Evolutionary conservation across 2,797 vertebrate species (phyloP).

Genomic region (Carapus acus): DNA sequence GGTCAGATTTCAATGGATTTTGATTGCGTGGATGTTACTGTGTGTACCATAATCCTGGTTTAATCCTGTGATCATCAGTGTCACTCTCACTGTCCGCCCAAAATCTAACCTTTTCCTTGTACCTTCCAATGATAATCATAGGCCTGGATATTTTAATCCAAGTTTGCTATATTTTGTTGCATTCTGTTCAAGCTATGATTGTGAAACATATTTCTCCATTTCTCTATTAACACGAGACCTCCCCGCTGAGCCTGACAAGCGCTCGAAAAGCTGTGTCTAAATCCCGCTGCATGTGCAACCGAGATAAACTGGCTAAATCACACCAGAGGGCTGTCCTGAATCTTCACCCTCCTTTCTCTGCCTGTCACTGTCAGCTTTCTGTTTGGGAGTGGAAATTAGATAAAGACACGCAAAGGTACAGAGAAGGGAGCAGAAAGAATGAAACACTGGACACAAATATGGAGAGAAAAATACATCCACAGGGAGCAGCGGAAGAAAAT

Average conservation of each 20-base stretch:
- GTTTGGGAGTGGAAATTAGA: conserved; percentile 34
- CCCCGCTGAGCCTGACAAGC: conserved; percentile 38
- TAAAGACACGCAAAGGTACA: conserved; percentile 25
- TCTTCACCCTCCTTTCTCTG: conserved; percentile 38
- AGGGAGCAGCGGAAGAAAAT: not conserved
- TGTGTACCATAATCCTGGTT: conserved; percentile 39
- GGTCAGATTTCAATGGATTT: conserved; percentile 47
- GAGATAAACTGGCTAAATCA: conserved; percentile 60
- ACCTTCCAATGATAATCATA: too few species aligned
- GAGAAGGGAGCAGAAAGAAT: conserved; percentile 2
- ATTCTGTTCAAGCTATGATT: conserved; percentile 20
- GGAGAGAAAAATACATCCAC: too few species aligned
- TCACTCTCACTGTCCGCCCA: conserved; percentile 16
- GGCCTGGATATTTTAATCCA: too few species aligned
- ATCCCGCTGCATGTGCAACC: conserved; percentile 57
- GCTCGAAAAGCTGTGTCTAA: conserved; percentile 52
- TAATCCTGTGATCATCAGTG: conserved; percentile 39
- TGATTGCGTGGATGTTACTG: conserved; percentile 24
- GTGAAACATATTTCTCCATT: conserved; percentile 35
- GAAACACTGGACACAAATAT: not conserved
- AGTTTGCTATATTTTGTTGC: too few species aligned
- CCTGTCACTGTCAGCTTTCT: conserved; percentile 40
- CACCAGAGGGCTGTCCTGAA: conserved; percentile 65
- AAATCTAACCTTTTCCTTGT: conserved; percentile 20
- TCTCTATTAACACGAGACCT: conserved; percentile 50